Evolutionary conservation across 53 echinoderm and acorn worm species (phyloP).

Genomic region (Holothuria scabra): DNA sequence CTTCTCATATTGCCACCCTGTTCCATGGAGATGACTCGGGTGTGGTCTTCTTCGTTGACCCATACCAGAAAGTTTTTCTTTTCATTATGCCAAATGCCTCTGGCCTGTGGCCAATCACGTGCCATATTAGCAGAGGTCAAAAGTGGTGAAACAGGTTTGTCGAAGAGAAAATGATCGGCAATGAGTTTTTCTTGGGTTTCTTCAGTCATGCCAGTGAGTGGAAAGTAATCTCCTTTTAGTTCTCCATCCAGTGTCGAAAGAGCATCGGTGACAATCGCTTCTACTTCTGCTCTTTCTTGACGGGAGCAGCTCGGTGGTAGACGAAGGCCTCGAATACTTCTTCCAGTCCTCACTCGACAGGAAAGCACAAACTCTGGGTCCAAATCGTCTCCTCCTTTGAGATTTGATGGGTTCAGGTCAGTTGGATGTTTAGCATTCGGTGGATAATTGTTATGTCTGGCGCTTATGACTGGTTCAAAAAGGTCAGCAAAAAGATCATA

Average conservation of each 20-base stretch:
- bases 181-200: constrained; percentile 92
- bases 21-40: constrained; percentile 97
- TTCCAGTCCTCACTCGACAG: constrained; percentile 89
- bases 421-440: constrained; percentile 78
- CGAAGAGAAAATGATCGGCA: constrained; percentile 95
- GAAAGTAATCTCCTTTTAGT: constrained; percentile 85
- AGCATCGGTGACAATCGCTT: constrained; percentile 72
- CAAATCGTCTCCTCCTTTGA: constrained; percentile 79
- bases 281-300: constrained; percentile 75
- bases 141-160: constrained; percentile 95
- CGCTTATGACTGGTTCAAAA: constrained; percentile 89
- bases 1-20: constrained; percentile 89
- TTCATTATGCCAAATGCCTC: constrained; percentile 95
- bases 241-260: constrained; percentile 73
- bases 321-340: constrained; percentile 77
- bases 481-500: constrained; percentile 73
- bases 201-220: constrained; percentile 91
- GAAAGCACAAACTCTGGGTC: constrained; percentile 94
- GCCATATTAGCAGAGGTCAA: constrained; percentile 88
- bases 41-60: constrained; percentile 96
- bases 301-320: constrained; percentile 80
- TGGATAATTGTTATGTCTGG: constrained; percentile 82
- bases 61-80: constrained; percentile 91
- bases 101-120: constrained; percentile 93
- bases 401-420: constrained; percentile 73